phyloP scores from a whole-genome alignment of 2,113 vertebrate species.

The Datnioides undecimradiatus region DNA sequence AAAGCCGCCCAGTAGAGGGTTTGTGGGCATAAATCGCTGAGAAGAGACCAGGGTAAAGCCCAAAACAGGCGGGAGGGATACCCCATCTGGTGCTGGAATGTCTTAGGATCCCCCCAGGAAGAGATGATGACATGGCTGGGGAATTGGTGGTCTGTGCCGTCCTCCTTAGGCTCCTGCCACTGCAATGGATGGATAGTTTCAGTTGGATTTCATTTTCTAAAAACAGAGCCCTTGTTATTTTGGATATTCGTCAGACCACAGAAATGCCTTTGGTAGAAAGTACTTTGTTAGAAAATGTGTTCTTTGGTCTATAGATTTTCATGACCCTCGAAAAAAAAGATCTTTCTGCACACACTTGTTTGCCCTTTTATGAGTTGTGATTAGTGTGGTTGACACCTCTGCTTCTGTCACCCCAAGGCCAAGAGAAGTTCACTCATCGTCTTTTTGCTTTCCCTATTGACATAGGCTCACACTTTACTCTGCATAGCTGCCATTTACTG shows the following conservation, averaged over 20 bases:
- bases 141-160: no score
- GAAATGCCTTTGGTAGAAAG: background rate
- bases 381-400: slow-evolving; percentile 20
- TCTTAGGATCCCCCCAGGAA: background rate
- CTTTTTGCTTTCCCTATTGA: slow-evolving; percentile 19
- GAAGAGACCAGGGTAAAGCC: background rate
- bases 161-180: no score
- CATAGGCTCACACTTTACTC: slow-evolving; percentile 43
- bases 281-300: background rate
- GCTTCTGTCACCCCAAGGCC: background rate
- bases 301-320: background rate
- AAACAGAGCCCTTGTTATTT: background rate
- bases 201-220: background rate
- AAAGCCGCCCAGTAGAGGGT: background rate
- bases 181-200: no score
- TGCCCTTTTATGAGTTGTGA: slow-evolving; percentile 23
- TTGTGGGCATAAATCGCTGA: background rate
- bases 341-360: slow-evolving; percentile 1
- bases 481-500: slow-evolving; percentile 15
- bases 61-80: background rate
- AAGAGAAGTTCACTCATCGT: background rate
- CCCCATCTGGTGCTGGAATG: no score
- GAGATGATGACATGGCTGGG: background rate
- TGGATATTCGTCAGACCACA: background rate
- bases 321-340: background rate